Base-by-base conservation (phyloP, 2,797 vertebrate genomes). In the Dryobates pubescens region DNA sequence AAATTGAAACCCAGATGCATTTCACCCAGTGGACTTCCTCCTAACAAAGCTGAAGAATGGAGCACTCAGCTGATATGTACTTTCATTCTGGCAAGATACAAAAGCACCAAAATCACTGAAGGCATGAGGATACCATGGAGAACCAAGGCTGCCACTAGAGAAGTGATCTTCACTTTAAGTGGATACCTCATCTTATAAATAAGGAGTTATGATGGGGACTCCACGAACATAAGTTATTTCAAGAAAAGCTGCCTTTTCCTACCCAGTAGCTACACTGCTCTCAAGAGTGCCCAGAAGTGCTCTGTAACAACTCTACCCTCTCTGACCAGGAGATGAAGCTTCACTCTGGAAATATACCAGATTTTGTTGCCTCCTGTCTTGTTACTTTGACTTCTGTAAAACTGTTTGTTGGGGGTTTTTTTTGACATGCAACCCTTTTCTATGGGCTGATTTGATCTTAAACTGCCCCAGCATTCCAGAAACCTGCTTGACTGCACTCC, bases 401-500 rank as follows among this genome's bases (percentile, higher is more conserved):
- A 86, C 82, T 82, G 30, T 70, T 65, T 24, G 23, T 51, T 24
- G 11, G 47, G 22, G 10, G 3, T 11, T 23, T 49, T 49, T 92
- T 92, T 90, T 47, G 81, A 85, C 83, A 71, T 84, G 65, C 73
- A 94, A 73, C 56, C 51, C 34, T 90, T 91, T 92, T 53, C 80
- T 85, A 82, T 81, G 84, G 69, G 90, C 61, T 91, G 92, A 94
- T 91, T 70, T 93, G 95, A 91, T 95, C 92, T 93, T 83, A 79
- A 95, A 82, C 86, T 91, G 63, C 80, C 77, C 63, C 7, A 7
- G 75, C 93, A 88, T 96, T 96, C 92, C 95, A 95, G 92, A 96
- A 96, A 89, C 77, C 82, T 94, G 92, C 92, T 91, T 96, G 94
- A 96, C 92, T 90, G 82, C 79, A 65, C 95, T 95, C 84, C 89